Conservation (phyloP, 2,113 vertebrate species). For the Rhineura floridana region DNA sequence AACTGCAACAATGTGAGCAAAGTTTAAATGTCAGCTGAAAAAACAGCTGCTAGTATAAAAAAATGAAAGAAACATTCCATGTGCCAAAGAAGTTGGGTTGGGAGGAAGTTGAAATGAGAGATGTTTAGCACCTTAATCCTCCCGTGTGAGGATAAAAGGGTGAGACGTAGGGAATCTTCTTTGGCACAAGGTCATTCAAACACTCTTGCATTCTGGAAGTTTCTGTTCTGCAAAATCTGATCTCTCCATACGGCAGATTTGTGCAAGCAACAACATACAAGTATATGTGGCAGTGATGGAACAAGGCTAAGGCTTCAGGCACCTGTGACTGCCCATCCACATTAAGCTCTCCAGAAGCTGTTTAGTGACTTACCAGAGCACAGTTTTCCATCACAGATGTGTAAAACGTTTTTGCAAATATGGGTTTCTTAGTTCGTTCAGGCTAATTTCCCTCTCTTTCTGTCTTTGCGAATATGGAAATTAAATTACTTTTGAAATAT, state of each 20-base stretch:
- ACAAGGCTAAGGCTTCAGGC: slow-evolving; percentile 71
- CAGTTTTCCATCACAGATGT: slow-evolving; percentile 83
- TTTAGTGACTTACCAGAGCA: slow-evolving; percentile 77
- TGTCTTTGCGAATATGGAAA: slow-evolving; percentile 12
- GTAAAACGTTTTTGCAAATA: slow-evolving; percentile 80
- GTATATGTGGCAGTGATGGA: slow-evolving; percentile 71
- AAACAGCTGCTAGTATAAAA: slow-evolving; percentile 78
- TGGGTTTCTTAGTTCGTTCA: slow-evolving; percentile 69
- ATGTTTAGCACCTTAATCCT: slow-evolving; percentile 79
- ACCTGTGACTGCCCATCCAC: slow-evolving; percentile 79
- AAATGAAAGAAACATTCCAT: slow-evolving; percentile 33
- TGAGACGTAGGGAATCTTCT: slow-evolving; percentile 77
- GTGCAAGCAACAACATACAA: slow-evolving; percentile 73
- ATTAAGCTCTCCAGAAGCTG: slow-evolving; percentile 80
- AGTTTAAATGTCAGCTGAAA: slow-evolving; percentile 80
- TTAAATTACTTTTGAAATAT: slow-evolving; percentile 65
- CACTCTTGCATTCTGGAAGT: slow-evolving; percentile 80
- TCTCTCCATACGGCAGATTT: slow-evolving; percentile 71
- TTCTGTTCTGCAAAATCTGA: slow-evolving; percentile 78
- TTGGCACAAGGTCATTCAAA: slow-evolving; percentile 65
- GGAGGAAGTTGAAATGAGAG: slow-evolving; percentile 80
- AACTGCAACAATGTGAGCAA: slow-evolving; percentile 70
- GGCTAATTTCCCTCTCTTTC: slow-evolving; percentile 9
- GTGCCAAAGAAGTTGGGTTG: slow-evolving; percentile 75
- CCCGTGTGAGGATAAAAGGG: slow-evolving; percentile 81